phyloP scores from a whole-genome alignment of 2,888 invertebrate species.

The Cheilosia scutellata region DNA sequence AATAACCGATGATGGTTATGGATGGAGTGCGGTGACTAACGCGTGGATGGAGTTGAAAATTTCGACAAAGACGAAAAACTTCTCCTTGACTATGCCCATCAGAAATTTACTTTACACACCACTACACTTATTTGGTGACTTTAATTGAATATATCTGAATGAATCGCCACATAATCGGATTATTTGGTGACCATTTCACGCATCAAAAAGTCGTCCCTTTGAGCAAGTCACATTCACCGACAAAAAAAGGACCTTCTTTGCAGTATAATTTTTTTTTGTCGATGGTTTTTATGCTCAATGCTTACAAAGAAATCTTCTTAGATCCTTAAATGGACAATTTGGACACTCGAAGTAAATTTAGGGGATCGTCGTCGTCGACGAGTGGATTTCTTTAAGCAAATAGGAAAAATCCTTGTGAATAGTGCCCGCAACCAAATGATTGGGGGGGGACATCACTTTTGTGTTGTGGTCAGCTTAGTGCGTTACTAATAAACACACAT shows the following conservation, averaged over 20 bases:
- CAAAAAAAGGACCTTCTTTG: conserved; percentile 58
- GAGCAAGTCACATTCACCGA: conserved; percentile 34
- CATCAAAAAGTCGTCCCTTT: conserved; percentile 78
- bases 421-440: conserved; percentile 10
- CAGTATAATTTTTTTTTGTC: conserved; percentile 8
- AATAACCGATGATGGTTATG: not conserved
- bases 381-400: conserved; percentile 24
- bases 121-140: conserved; percentile 44
- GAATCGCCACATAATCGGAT: conserved; percentile 82
- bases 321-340: conserved; percentile 53
- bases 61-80: no score
- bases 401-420: conserved; percentile 8
- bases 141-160: conserved; percentile 69
- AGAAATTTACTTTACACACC: not conserved
- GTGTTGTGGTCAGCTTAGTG: conserved; percentile 66
- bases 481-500: conserved; percentile 61
- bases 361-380: conserved; percentile 31
- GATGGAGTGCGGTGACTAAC: not conserved
- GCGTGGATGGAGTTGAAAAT: not conserved
- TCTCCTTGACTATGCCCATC: no score
- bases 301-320: conserved; percentile 25
- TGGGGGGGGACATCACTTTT: conserved; percentile 19
- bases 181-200: conserved; percentile 82
- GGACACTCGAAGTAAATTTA: conserved; percentile 49
- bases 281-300: conserved; percentile 36